Conservation (phyloP, 2,888 invertebrate species). For the Mesoligia furuncula region DNA sequence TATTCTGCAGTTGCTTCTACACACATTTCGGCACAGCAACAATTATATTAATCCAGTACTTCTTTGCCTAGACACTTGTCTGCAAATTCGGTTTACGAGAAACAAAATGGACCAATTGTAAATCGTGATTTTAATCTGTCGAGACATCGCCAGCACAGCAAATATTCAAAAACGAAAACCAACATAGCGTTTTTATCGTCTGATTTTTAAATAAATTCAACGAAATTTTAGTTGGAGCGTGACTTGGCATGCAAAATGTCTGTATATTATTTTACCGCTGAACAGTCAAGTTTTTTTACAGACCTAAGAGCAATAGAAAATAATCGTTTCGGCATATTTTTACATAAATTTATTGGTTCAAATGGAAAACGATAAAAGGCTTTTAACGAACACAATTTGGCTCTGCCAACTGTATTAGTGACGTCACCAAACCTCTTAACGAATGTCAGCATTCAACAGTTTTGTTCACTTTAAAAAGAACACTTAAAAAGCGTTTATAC, state of each 20-base stretch:
- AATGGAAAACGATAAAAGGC: conserved; percentile 67
- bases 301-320: conserved; percentile 62
- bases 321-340: conserved; percentile 61
- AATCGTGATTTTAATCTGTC: conserved; percentile 62
- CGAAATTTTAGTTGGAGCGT: conserved; percentile 65
- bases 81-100: conserved; percentile 25
- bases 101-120: conserved; percentile 54
- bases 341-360: conserved; percentile 63
- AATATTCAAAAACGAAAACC: conserved; percentile 60
- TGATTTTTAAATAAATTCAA: conserved; percentile 68
- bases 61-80: conserved; percentile 8
- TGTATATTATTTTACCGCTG: conserved; percentile 58
- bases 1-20: conserved; percentile 20
- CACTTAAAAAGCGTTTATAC: conserved; percentile 45
- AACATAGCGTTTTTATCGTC: conserved; percentile 63
- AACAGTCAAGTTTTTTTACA: conserved; percentile 62
- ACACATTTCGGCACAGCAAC: conserved; percentile 2
- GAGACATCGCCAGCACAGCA: conserved; percentile 53
- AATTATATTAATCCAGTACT: conserved; percentile 31
- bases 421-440: conserved; percentile 32
- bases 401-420: conserved; percentile 46
- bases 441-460: conserved; percentile 49
- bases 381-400: conserved; percentile 62
- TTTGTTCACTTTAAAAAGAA: conserved; percentile 45
- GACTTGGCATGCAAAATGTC: conserved; percentile 65